These are phyloP conservation scores for Agrilus planipennis DNA, from an alignment of 1,140 invertebrate genomes.

Conservation along the genomic window DNA sequence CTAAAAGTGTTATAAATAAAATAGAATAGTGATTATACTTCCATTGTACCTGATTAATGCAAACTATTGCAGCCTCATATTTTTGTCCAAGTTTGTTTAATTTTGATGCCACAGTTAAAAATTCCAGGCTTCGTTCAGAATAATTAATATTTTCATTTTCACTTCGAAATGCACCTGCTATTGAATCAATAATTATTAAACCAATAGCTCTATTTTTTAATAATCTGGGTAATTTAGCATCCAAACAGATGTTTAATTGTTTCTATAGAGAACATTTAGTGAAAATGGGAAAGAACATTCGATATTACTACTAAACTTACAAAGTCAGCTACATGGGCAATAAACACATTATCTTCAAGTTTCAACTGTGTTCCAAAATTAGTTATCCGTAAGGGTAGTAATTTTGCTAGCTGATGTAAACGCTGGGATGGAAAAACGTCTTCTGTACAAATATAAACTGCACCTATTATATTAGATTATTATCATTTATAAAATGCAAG, in stretches of 20 bases:
- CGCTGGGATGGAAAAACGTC: slow-evolving; percentile 58
- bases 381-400: slow-evolving; percentile 13
- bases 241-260: slow-evolving; percentile 44
- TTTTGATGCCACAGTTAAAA: slow-evolving; percentile 42
- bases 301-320: slow-evolving; percentile 31
- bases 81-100: slow-evolving; percentile 44
- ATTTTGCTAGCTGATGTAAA: slow-evolving; percentile 39
- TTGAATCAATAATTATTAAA: slow-evolving; percentile 61
- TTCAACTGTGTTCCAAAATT: slow-evolving; percentile 24
- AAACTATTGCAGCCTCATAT: slow-evolving; percentile 47
- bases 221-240: slow-evolving; percentile 37
- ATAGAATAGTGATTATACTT: slow-evolving; percentile 10
- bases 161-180: slow-evolving; percentile 56
- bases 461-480: slow-evolving; percentile 35
- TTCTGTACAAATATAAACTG: slow-evolving; percentile 67
- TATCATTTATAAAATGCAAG: neutral
- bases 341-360: slow-evolving; percentile 21
- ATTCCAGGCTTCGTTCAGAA: slow-evolving; percentile 37
- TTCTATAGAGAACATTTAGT: slow-evolving; percentile 32
- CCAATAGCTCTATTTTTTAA: slow-evolving; percentile 43
- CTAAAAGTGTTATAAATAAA: slow-evolving; percentile 20
- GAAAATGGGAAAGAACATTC: neutral
- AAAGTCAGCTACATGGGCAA: slow-evolving; percentile 38
- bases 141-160: slow-evolving; percentile 44
- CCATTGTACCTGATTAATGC: slow-evolving; percentile 57